A percentile compares a stretch with the other conserved stretches of the same genome.
Evolutionary conservation across 2,888 invertebrate species (phyloP).

Genomic region (Marronus borbonicus): DNA sequence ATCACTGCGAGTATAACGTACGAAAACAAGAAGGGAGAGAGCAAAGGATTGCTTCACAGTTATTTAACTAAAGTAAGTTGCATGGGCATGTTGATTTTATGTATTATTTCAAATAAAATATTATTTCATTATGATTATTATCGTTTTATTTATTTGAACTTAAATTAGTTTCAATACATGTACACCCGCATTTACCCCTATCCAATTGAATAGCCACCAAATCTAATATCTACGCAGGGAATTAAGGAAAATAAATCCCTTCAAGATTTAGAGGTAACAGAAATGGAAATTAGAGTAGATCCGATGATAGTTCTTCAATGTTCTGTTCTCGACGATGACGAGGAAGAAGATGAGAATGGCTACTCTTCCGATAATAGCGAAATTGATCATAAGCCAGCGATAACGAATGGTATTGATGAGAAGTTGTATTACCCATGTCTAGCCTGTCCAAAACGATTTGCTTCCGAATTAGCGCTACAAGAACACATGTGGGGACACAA

Average conservation of each 20-base stretch:
- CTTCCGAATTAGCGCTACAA: conserved; percentile 75
- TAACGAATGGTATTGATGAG: conserved; percentile 49
- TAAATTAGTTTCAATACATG: too few relatives aligned
- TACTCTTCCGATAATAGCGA: conserved; percentile 45
- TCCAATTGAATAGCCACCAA: not conserved
- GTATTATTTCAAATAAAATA: conserved; percentile 29
- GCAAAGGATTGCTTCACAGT: conserved; percentile 72
- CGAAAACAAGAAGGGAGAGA: conserved; percentile 69
- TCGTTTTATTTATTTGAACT: not conserved
- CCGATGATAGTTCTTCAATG: conserved; percentile 80
- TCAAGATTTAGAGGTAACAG: conserved; percentile 68
- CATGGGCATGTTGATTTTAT: conserved; percentile 4
- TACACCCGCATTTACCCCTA: too few relatives aligned
- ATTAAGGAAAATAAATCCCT: conserved; percentile 56
- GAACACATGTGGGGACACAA: conserved; percentile 77
- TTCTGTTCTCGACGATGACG: conserved; percentile 64
- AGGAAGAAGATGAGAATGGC: conserved; percentile 56
- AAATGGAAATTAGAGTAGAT: conserved; percentile 81
- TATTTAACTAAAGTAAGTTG: conserved; percentile 73
- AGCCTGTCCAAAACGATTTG: conserved; percentile 73
- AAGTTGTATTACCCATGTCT: conserved; percentile 40
- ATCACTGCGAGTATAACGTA: conserved; percentile 46
- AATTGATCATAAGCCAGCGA: conserved; percentile 51
- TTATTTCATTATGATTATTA: conserved; percentile 12
- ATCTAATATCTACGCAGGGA: conserved; percentile 57